Conservation (phyloP, 2,888 invertebrate genomes). For the Hirtodrosophila confusa region DNA sequence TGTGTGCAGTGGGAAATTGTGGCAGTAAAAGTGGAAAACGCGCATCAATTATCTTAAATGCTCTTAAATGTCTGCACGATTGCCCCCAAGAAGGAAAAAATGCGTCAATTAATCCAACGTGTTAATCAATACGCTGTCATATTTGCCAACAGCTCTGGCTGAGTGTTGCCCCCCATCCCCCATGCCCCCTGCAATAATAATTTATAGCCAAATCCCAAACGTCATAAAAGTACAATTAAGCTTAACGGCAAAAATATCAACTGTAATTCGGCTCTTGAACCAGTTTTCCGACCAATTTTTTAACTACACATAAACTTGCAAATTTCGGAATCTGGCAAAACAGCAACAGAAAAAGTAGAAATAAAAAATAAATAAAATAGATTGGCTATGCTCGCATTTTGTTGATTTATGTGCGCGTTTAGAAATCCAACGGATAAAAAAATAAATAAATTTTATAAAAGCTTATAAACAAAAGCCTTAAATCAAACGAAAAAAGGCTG, state of each 20-base stretch:
- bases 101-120: slow-evolving; percentile 39
- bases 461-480: slow-evolving; percentile 15
- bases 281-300: slow-evolving; percentile 39
- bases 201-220: slow-evolving; percentile 19
- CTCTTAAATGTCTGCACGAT: slow-evolving; percentile 47
- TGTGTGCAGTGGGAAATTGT: slow-evolving; percentile 35
- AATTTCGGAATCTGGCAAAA: slow-evolving; percentile 21
- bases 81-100: slow-evolving; percentile 29
- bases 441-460: slow-evolving; percentile 36
- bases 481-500: slow-evolving; percentile 45
- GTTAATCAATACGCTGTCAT: slow-evolving; percentile 26
- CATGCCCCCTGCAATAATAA: background rate
- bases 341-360: slow-evolving; percentile 12
- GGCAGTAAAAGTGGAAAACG: slow-evolving; percentile 56
- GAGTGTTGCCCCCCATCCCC: slow-evolving; percentile 1
- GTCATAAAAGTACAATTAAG: slow-evolving; percentile 32
- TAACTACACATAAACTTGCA: background rate
- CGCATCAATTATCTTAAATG: slow-evolving; percentile 71
- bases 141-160: slow-evolving; percentile 4
- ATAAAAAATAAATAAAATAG: slow-evolving; percentile 15
- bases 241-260: slow-evolving; percentile 21
- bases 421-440: slow-evolving; percentile 53
- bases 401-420: slow-evolving; percentile 72
- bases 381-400: slow-evolving; percentile 26
- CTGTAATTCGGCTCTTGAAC: slow-evolving; percentile 32